Evolutionary conservation across 64 coral and sea anemone genomes (phyloP).

Genomic region (Pocillopora verrucosa): DNA sequence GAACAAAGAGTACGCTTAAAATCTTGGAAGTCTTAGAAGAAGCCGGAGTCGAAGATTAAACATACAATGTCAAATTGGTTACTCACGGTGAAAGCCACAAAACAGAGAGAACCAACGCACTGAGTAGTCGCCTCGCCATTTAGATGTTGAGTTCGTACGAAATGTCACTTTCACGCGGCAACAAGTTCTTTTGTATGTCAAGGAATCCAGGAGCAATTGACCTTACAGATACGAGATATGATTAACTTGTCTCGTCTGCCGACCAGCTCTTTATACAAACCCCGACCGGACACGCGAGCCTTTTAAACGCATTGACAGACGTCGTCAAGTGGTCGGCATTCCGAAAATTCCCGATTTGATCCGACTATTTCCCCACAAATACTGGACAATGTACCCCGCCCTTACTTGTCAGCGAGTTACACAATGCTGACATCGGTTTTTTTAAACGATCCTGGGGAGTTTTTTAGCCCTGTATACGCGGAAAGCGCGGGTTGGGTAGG

Average conservation of each 20-base stretch:
- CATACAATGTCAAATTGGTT: background rate
- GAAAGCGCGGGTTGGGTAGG: background rate
- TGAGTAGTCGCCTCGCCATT: background rate
- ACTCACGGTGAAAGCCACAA: conserved; percentile 26
- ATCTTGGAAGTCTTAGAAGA: conserved; percentile 1
- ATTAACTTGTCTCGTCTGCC: conserved; percentile 15
- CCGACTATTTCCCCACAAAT: background rate
- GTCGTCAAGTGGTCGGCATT: conserved; percentile 15
- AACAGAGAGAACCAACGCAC: background rate
- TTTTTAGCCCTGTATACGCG: background rate
- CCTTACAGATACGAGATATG: conserved; percentile 3
- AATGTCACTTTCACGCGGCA: background rate
- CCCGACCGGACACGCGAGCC: background rate
- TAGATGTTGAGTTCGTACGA: background rate
- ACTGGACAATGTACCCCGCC: background rate
- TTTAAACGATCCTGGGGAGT: background rate
- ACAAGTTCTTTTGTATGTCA: background rate
- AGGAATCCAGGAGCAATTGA: conserved; percentile 17
- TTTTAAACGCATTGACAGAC: background rate
- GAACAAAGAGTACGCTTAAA: conserved; percentile 10
- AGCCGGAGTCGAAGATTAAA: background rate
- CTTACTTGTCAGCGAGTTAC: background rate
- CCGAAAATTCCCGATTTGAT: background rate
- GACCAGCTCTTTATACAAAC: background rate
- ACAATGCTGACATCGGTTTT: background rate